These are phyloP conservation scores for Pterobdella sp. DNA, from an alignment of 2,888 invertebrate genomes.

Conservation along the genomic window DNA sequence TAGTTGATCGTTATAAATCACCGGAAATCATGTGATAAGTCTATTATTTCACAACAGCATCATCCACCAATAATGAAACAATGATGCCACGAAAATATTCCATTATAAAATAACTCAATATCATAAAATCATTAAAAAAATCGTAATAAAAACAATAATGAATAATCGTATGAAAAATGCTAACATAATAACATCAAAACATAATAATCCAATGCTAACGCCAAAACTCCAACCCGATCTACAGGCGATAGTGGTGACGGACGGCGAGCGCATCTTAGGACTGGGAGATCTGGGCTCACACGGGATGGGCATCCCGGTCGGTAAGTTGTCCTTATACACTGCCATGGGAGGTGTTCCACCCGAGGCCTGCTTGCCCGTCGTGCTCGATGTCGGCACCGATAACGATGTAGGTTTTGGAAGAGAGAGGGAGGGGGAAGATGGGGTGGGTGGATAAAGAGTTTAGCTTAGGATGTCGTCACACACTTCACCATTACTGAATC, in stretches of 20 bases:
- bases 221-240: too few relatives aligned
- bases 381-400: conserved; percentile 88
- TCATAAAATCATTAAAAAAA: too few relatives aligned
- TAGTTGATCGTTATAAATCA: too few relatives aligned
- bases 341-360: conserved; percentile 94
- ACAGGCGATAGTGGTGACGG: conserved; percentile 73
- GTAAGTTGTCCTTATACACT: conserved; percentile 91
- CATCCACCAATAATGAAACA: too few relatives aligned
- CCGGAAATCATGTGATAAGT: too few relatives aligned
- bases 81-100: too few relatives aligned
- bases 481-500: not conserved
- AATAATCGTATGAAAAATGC: not conserved
- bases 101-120: too few relatives aligned
- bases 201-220: conserved; percentile 1
- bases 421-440: not conserved
- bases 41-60: too few relatives aligned
- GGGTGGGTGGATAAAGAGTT: not conserved
- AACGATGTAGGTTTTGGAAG: conserved; percentile 58
- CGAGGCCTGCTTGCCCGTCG: conserved; percentile 73
- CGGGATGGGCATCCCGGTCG: conserved; percentile 98
- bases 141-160: not conserved
- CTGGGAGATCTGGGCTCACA: conserved; percentile 92
- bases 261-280: conserved; percentile 94
- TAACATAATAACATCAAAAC: not conserved
- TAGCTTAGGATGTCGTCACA: not conserved